Evolutionary conservation across 2,797 vertebrate genomes (phyloP), one percentile per base, ranked within the genome.

Genomic region (Silurus aristotelis): DNA sequence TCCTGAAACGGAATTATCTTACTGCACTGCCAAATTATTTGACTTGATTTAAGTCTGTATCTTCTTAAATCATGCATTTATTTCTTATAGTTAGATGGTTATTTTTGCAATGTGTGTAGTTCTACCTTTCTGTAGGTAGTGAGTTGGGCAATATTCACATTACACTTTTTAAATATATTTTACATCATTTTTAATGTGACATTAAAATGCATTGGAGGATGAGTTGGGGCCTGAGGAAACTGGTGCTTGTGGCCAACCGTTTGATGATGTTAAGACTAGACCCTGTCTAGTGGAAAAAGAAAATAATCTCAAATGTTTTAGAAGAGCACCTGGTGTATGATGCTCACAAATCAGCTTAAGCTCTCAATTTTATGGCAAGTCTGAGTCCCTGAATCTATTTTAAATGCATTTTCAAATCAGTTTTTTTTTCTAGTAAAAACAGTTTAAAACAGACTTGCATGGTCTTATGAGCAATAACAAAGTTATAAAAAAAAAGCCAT

Each of bases 401-500:
- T 1, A 46, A 68, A 38, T 66, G 10, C 25, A 38, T 71, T 55
- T 75, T 27, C 3, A 55, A 73, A 73, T 52, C 5, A 13, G 1
- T 55, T 70, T 6, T 8, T 19, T 19, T 55, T 46, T 46, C 48
- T 52, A 52, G 48, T 7, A 10, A 52, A 10, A 52, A 52, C 38
- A 52, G 48, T 7, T 7, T 7, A 52, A 79, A 46, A n/a, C 46
- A 43, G 76, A 25, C 48, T 3, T 61, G 52, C 67, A 63, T 73
- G 25, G 43, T 31, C 71, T 20, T 52, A 80, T 52, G 31, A 85
- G 84, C 60, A 75, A 43, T 81, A 73, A 73, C 58, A 81, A 66
- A 82, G 7, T 56, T 22, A 17, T 75, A 82, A 71, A 61, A 58
- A 52, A 72, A 86, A 82, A 60, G 25, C 70, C 58, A 46, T 66